Evolutionary conservation across 2,113 vertebrate species (phyloP), one percentile per base, ranked within the genome.

Genomic region (Sebastes schlegelii): DNA sequence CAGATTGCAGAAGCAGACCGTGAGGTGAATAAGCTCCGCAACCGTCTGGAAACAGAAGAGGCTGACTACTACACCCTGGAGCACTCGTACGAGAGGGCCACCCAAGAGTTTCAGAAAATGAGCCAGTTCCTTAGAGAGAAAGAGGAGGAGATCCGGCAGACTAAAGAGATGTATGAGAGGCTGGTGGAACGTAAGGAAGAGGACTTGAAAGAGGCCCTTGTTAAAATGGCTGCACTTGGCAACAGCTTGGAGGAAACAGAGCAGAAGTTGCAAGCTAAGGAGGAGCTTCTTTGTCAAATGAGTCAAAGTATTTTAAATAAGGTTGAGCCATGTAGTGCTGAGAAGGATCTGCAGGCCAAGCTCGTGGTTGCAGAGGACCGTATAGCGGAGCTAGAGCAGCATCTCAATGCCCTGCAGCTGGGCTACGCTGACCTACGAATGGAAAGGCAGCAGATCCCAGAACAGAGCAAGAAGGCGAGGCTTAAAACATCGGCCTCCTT

Each of bases 231-330:
- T 23, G 95, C 95, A 58, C 91, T 97, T 68, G 97, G 97, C 67
- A 97, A 91, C 92, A 97, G 95, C 90, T 93, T 97, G 70, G 97
- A 98, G 90, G 97, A 99, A 88, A 95, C 96, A 0, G 97, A 98
- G 85, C 91, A 94, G 70, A 96, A 95, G 77, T 81, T 98, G 42
- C 96, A 96, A 86, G 95, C 93, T 42, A 97, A 97, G 88, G 96
- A 97, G 49, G 96, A 97, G 65, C 93, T 95, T 60, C 91, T 98
- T 77, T 96, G 92, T 84, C 97, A 94, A 81, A 91, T 96, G 68
- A 92, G 83, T 80, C 90, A 83, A 68, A 89, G 74, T 51, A 80
- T 92, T 21, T 65, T 84, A 6, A 79, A 78, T 10, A 78, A 90
- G 51, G 75, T 89, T 26, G 95, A 92, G 65, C 88, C 90, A 0